Percentiles rank a stretch among this genome's conserved stretches.
Evolutionary conservation across 2,113 vertebrate species (phyloP).

Genomic region (Trematocara marginatum): DNA sequence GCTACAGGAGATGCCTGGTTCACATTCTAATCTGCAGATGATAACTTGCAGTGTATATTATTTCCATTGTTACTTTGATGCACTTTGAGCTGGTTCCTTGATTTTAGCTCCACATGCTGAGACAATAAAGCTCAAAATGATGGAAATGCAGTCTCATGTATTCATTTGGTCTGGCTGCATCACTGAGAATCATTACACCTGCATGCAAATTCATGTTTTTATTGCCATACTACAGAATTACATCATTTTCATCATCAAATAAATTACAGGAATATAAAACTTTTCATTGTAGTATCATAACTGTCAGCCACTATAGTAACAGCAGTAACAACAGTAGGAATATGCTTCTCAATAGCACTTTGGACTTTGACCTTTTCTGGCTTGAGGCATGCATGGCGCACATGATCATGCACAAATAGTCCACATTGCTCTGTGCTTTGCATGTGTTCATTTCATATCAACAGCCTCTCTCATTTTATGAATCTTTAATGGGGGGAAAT

Average conservation of each 20-base stretch:
- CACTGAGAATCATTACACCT: background rate
- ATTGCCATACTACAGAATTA: background rate
- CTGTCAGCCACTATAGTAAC: background rate
- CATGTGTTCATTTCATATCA: background rate
- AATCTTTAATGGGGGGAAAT: background rate
- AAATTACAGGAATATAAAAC: background rate
- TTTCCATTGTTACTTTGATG: background rate
- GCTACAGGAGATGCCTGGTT: background rate
- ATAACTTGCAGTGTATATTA: background rate
- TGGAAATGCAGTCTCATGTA: background rate
- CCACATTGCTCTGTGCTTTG: background rate
- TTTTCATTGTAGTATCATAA: background rate
- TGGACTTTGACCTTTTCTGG: conserved; percentile 35
- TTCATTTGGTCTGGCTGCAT: background rate
- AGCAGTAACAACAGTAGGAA: background rate
- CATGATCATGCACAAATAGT: background rate
- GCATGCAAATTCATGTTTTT: background rate
- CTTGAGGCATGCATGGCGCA: background rate
- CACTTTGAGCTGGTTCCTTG: background rate
- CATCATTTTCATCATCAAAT: background rate
- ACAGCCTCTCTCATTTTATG: background rate
- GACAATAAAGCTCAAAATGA: background rate
- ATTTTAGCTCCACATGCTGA: background rate
- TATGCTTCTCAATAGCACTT: background rate
- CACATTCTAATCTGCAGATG: background rate